These are phyloP conservation scores for Aphodius granarius DNA, from an alignment of 2,888 invertebrate genomes.

Conservation along the genomic window DNA sequence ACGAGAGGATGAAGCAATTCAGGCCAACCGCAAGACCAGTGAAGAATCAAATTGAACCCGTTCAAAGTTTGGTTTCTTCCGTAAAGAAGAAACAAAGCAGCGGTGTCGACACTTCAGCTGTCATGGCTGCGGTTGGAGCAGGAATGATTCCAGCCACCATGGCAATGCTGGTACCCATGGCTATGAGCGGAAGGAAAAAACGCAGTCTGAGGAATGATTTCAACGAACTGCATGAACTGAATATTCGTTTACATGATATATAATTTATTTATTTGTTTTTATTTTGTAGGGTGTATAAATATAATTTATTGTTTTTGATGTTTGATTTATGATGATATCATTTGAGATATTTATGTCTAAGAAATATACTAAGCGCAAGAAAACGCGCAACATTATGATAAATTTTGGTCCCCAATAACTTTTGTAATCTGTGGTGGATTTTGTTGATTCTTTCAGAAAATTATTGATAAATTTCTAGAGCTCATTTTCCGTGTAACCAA, in stretches of 20 bases:
- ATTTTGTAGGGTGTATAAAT: slow-evolving; percentile 6
- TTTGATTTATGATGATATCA: neutral
- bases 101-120: slow-evolving; percentile 60
- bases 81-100: slow-evolving; percentile 49
- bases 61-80: slow-evolving; percentile 15
- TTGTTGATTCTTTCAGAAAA: no score
- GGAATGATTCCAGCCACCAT: slow-evolving; percentile 80
- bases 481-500: no score
- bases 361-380: no score
- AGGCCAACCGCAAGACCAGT: neutral
- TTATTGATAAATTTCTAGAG: no score
- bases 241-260: neutral
- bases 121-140: slow-evolving; percentile 74
- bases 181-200: slow-evolving; percentile 61
- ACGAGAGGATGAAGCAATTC: slow-evolving; percentile 41
- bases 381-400: no score
- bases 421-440: no score
- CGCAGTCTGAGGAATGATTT: slow-evolving; percentile 27
- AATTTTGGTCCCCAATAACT: no score
- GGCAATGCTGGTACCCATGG: slow-evolving; percentile 80
- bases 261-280: slow-evolving; percentile 2
- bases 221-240: neutral
- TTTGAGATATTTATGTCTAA: no score
- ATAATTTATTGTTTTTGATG: slow-evolving; percentile 6
- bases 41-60: slow-evolving; percentile 32